Evolutionary conservation across 2,113 vertebrate species (phyloP), one percentile per base, ranked within the genome.

Genomic region (Alligator sinensis): DNA sequence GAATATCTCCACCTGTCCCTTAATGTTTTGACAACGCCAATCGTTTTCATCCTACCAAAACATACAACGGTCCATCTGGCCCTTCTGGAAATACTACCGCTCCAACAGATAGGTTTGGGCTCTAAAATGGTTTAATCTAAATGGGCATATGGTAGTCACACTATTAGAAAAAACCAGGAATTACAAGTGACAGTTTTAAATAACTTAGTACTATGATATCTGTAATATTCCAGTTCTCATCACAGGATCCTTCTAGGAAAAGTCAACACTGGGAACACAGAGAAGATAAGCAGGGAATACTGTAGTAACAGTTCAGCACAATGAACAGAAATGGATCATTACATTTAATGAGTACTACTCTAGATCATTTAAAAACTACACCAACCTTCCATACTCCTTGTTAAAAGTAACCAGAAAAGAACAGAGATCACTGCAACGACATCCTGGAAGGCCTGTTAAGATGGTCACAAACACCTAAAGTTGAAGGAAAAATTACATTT

Each of bases 361-460:
- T 64, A 38, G 21, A 87, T 64, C 80, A 24, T 61, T 68, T 80
- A 95, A 58, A n/a, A 84, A 82, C 11, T 17, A 80, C 9, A 98
- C 98, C 11, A 91, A 99, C 99, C 98, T 98, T 88, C 98, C 98
- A 11, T 85, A 96, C 68, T 99, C 98, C 88, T 98, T 98, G 96
- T 98, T 99, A 54, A 99, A 98, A 54, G 98, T 97, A 12, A 99
- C 97, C 66, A 99, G 98, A 88, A 98, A 99, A 95, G 98, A 85
- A 30, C 98, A 98, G 4, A 99, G 98, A 25, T 98, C 98, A 2
- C 98, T 98, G 95, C 98, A 99, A 55, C 98, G 98, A 89, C 99
- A 99, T n/a, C 99, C 99, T 2, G 99, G 99, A 22, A 99, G 98
- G 13, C 99, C 99, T 1, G 98, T 98, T 91, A 99, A 89, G 88